phyloP scores from a whole-genome alignment of 2,888 invertebrate species.

The Galerucella pusilla region DNA sequence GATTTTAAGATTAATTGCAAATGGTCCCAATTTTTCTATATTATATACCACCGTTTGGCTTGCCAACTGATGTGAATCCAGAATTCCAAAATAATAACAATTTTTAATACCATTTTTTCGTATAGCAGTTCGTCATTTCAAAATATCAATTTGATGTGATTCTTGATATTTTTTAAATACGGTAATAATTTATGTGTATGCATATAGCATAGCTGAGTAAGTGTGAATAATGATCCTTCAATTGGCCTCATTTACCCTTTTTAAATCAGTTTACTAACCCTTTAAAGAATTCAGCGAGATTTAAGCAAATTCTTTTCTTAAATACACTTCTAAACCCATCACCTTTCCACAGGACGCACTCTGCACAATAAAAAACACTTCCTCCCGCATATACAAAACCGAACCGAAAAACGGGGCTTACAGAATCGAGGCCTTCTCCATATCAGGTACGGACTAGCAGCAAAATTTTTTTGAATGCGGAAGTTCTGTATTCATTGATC shows the following conservation, averaged over 20 bases:
- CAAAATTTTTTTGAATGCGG: too few species aligned
- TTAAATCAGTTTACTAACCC: background rate
- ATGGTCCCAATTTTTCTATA: too few species aligned
- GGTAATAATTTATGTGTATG: too few species aligned
- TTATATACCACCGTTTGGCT: too few species aligned
- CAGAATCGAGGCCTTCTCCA: background rate
- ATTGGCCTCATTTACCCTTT: background rate
- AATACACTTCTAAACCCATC: constrained; percentile 25
- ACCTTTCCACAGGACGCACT: constrained; percentile 18
- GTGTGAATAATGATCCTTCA: background rate
- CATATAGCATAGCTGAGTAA: background rate
- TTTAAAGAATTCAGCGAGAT: background rate
- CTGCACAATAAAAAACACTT: constrained; percentile 32
- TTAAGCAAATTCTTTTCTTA: constrained; percentile 31
- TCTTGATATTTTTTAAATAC: too few species aligned
- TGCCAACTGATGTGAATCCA: too few species aligned
- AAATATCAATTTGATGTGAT: too few species aligned
- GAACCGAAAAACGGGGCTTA: constrained; percentile 19
- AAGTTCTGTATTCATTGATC: too few species aligned
- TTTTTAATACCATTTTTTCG: too few species aligned
- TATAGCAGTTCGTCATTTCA: too few species aligned
- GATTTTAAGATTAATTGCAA: too few species aligned
- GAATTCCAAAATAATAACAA: too few species aligned
- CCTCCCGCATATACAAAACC: constrained; percentile 31
- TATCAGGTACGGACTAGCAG: background rate